These are phyloP conservation scores for Diadromus collaris DNA, from an alignment of 2,888 invertebrate species.

Conservation along the genomic window DNA sequence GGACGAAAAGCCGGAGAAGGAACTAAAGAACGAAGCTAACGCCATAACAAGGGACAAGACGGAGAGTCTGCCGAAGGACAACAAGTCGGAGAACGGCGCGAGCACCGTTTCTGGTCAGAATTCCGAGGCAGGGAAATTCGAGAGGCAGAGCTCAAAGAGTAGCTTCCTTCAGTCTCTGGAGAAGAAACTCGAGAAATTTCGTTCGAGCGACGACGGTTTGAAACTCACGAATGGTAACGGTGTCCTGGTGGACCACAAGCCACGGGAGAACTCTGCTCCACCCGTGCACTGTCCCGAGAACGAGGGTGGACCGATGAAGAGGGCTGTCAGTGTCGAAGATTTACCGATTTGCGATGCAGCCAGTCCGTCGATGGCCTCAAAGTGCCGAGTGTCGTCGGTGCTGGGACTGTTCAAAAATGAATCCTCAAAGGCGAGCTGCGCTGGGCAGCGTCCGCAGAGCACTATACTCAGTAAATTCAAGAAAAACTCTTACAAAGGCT, in stretches of 20 bases:
- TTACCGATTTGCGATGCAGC: conserved; percentile 80
- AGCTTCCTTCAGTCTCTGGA: conserved; percentile 88
- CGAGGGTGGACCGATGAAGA: conserved; percentile 84
- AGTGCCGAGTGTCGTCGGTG: conserved; percentile 88
- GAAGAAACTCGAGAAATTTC: conserved; percentile 80
- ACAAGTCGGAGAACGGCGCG: conserved; percentile 52
- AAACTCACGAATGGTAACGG: conserved; percentile 78
- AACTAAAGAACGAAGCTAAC: conserved; percentile 74
- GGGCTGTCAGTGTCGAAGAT: conserved; percentile 88
- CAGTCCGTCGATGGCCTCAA: conserved; percentile 81
- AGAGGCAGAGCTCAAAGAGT: conserved; percentile 77
- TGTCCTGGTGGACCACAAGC: conserved; percentile 80
- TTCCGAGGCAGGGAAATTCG: conserved; percentile 63
- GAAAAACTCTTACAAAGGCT: conserved; percentile 80
- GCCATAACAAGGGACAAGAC: conserved; percentile 69
- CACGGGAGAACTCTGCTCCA: conserved; percentile 72
- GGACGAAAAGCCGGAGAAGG: conserved; percentile 69
- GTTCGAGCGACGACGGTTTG: conserved; percentile 73
- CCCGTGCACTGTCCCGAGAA: conserved; percentile 76
- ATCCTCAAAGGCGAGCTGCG: conserved; percentile 64
- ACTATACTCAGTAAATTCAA: conserved; percentile 81
- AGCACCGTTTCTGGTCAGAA: conserved; percentile 20
- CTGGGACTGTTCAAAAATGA: conserved; percentile 88
- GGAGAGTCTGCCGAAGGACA: conserved; percentile 58
- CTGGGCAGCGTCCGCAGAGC: conserved; percentile 63